Evolutionary conservation across 2,113 vertebrate species (phyloP).

Genomic region (Psilopsiagon aurifrons): DNA sequence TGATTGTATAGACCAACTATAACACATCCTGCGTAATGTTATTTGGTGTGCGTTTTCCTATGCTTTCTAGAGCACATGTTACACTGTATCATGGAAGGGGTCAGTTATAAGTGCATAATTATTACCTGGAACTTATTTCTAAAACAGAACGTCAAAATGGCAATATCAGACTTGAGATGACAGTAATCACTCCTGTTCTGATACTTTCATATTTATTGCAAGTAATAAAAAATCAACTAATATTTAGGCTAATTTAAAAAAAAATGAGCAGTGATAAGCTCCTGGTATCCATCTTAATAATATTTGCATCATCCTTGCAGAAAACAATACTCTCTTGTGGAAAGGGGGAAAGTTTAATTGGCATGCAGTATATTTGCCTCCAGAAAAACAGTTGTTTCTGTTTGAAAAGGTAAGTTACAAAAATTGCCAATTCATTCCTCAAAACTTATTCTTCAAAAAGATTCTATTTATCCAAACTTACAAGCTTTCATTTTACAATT

Average conservation of each 20-base stretch:
- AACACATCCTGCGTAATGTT: background rate
- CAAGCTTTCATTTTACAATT: background rate
- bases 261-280: background rate
- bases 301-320: background rate
- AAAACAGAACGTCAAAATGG: background rate
- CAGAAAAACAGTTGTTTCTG: background rate
- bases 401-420: background rate
- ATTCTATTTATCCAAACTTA: background rate
- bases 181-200: background rate
- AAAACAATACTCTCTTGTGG: background rate
- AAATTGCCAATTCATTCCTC: background rate
- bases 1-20: background rate
- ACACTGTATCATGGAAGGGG: background rate
- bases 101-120: background rate
- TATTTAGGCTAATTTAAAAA: background rate
- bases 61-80: background rate
- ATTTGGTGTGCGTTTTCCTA: background rate
- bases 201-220: background rate
- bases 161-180: background rate
- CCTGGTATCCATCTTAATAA: background rate
- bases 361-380: background rate
- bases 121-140: background rate
- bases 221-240: background rate
- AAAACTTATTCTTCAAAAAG: background rate
- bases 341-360: background rate